Percentiles rank a stretch among this genome's conserved stretches.
Conservation (phyloP, 2,888 invertebrate genomes). For the Eilema depressum region DNA sequence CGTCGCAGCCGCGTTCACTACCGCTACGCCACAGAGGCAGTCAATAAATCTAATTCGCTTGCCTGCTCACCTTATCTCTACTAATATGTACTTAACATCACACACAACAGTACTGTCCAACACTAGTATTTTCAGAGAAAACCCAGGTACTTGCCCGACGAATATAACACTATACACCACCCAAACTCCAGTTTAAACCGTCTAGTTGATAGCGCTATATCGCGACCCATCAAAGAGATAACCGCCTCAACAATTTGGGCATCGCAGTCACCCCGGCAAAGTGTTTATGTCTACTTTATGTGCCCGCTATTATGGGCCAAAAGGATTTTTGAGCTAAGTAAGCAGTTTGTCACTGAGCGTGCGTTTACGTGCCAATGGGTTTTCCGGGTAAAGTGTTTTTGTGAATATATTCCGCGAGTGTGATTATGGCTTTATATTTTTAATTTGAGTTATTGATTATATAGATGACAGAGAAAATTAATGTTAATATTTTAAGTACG, state of each 20-base stretch:
- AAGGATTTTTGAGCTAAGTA: conserved; percentile 28
- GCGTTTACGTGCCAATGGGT: conserved; percentile 29
- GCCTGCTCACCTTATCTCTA: background rate
- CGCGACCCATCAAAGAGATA: conserved; percentile 12
- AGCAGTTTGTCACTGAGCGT: conserved; percentile 33
- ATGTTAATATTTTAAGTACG: background rate
- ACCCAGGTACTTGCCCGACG: background rate
- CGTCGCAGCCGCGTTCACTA: too few species aligned
- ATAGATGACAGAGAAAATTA: background rate
- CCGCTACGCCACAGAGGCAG: too few species aligned
- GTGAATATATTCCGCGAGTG: background rate
- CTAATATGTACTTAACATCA: background rate
- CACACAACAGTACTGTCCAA: too few species aligned
- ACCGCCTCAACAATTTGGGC: conserved; percentile 18
- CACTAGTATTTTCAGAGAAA: background rate
- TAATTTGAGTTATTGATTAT: background rate
- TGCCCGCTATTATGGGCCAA: conserved; percentile 17
- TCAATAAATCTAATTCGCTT: background rate
- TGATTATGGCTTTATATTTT: conserved; percentile 12
- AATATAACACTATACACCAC: conserved; percentile 13
- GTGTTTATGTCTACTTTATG: conserved; percentile 30
- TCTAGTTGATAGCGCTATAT: conserved; percentile 11
- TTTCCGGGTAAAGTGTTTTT: conserved; percentile 18
- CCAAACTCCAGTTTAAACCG: conserved; percentile 19
- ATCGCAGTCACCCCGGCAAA: conserved; percentile 18